Conservation (phyloP, 2,113 vertebrate species). For the Antennarius striatus region DNA sequence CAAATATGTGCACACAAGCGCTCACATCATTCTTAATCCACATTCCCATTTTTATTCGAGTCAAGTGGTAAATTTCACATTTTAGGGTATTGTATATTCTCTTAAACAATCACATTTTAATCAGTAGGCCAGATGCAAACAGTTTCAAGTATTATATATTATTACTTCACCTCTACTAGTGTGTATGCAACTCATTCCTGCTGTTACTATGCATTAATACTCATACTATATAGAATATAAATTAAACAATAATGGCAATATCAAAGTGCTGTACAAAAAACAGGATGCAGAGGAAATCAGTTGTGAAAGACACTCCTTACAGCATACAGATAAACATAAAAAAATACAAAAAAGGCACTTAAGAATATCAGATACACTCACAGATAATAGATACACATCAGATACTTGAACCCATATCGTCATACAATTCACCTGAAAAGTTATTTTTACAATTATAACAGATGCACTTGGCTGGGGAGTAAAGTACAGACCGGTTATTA, state of each 20-base stretch:
- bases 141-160: conserved; percentile 49
- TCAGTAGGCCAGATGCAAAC: conserved; percentile 47
- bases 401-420: conserved; percentile 54
- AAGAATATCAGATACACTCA: conserved; percentile 47
- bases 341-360: conserved; percentile 80
- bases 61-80: conserved; percentile 46
- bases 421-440: conserved; percentile 64
- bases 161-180: conserved; percentile 13
- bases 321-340: conserved; percentile 52
- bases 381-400: conserved; percentile 25
- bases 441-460: conserved; percentile 66
- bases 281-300: conserved; percentile 31
- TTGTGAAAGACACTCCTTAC: conserved; percentile 36
- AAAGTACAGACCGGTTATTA: background rate
- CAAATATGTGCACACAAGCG: background rate
- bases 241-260: conserved; percentile 40
- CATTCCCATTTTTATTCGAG: conserved; percentile 37
- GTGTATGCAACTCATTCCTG: conserved; percentile 23
- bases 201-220: conserved; percentile 31
- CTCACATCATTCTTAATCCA: conserved; percentile 9
- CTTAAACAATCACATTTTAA: conserved; percentile 52
- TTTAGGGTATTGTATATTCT: conserved; percentile 32
- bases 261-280: conserved; percentile 62
- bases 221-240: conserved; percentile 28
- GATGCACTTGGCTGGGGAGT: conserved; percentile 50